A percentile compares a stretch with the other conserved stretches of the same genome.
phyloP scores from a whole-genome alignment of 2,888 invertebrate genomes.

The Ormia ochracea region DNA sequence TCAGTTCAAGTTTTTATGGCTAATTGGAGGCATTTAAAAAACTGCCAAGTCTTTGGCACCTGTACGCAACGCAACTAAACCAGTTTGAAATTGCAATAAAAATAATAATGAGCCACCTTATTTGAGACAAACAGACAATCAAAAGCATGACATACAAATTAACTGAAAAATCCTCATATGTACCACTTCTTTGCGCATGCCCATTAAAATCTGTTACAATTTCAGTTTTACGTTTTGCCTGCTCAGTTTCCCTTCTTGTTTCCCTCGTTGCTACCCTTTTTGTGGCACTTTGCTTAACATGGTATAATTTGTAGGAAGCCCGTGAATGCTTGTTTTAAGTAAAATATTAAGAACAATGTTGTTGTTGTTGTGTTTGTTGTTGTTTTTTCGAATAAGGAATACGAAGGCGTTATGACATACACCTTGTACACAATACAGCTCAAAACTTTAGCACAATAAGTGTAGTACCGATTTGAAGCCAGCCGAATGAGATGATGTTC shows the following conservation, averaged over 20 bases:
- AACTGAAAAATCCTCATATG: conserved; percentile 6
- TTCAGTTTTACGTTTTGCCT: not conserved
- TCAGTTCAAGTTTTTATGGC: not conserved
- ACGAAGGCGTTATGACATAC: conserved; percentile 68
- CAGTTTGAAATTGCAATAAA: conserved; percentile 14
- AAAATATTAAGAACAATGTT: no score
- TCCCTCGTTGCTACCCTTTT: not conserved
- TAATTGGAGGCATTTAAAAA: conserved; percentile 9
- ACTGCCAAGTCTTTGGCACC: not conserved
- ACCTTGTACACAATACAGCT: conserved; percentile 63
- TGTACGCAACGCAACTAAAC: conserved; percentile 21
- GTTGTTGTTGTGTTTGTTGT: conserved; percentile 38
- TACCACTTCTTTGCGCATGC: conserved; percentile 34
- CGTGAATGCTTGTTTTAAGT: conserved; percentile 40
- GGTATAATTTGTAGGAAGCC: conserved; percentile 61
- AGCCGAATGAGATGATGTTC: not conserved
- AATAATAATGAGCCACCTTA: not conserved
- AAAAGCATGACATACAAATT: conserved; percentile 20
- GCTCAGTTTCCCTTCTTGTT: no score
- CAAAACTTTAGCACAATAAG: not conserved
- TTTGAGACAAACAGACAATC: not conserved
- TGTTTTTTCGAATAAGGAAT: not conserved
- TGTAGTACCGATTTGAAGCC: not conserved
- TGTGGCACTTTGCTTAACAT: conserved; percentile 25
- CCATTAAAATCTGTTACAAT: conserved; percentile 45